Base-by-base conservation (phyloP, 2,888 invertebrate genomes). In the Limenitis camilla region DNA sequence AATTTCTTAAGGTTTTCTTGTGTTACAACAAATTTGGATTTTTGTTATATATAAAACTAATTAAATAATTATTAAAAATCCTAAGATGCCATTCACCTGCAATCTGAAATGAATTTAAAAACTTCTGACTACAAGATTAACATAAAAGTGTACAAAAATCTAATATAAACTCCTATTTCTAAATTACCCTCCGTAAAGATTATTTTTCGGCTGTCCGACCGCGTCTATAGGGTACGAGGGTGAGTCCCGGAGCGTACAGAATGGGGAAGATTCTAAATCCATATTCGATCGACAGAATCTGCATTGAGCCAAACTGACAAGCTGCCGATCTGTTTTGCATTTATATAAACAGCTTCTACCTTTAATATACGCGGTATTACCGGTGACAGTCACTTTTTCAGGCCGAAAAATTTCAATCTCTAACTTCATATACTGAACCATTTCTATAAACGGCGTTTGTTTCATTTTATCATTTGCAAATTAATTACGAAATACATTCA, bases 281-380 rank as follows among this genome's bases (percentile, higher is more conserved):
- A 86, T 86, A 86, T 87, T 86, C 85, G 83, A 87, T 86, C 85
- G 83, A 76, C 65, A 73, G 78, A 76, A 78, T 81, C 78, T 78
- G 74, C 77, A 71, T 78, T 83, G 84, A 87, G 81, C 78, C 82
- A 81, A 83, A 78, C 80, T 85, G 87, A 87, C 87, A 87, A 85
- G 83, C 81, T 78, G 77, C 78, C 80, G 84, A 84, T 78, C 87
- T 86, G 81, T 77, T 87, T 87, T 87, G 87, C 87, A 86, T 87
- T 85, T 87, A 87, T 84, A 87, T 87, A 87, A 87, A 87, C 84
- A 86, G 77, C 78, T 79, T 75, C 76, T 74, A 80, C 79, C 78
- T 81, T 74, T 77, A 78, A 80, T 80, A 78, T 77, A 74, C 69
- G 75, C 62, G 65, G 67, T 66, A 64, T 66, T 60, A 65, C 60